Evolutionary conservation across 2,797 vertebrate species (phyloP).

Genomic region (Enteromius anoplus): DNA sequence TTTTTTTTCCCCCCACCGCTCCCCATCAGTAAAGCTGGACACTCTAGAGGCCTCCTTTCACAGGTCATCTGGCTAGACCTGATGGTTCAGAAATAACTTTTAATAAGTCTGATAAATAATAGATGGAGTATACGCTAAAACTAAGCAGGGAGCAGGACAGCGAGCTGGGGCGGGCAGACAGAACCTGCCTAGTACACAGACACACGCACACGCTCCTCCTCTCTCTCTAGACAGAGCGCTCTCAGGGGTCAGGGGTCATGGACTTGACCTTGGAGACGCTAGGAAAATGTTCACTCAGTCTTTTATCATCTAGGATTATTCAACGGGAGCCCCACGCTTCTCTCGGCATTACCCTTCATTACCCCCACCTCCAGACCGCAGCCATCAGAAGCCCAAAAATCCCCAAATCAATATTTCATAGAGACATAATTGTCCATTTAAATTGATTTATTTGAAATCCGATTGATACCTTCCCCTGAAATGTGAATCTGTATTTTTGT

Average conservation of each 20-base stretch:
- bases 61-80: constrained; percentile 80
- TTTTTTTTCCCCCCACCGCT: not conserved
- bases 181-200: constrained; percentile 55
- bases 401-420: constrained; percentile 69
- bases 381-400: constrained; percentile 62
- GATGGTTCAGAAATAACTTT: constrained; percentile 84
- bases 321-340: constrained; percentile 69
- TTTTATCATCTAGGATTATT: constrained; percentile 79
- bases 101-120: constrained; percentile 86
- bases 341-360: constrained; percentile 74
- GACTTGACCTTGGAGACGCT: constrained; percentile 81
- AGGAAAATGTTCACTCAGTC: constrained; percentile 75
- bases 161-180: constrained; percentile 61
- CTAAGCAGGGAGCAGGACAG: constrained; percentile 71
- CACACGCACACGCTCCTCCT: constrained; percentile 59
- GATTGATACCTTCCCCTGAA: constrained; percentile 42
- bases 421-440: constrained; percentile 69
- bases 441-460: constrained; percentile 63
- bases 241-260: constrained; percentile 76
- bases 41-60: constrained; percentile 74
- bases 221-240: constrained; percentile 73
- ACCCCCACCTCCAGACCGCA: constrained; percentile 61
- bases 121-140: constrained; percentile 79
- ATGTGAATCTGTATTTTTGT: constrained; percentile 6
- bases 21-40: constrained; percentile 69